Percentiles rank a stretch among this genome's conserved stretches.
phyloP scores from a whole-genome alignment of 2,113 vertebrate genomes.

The Pseudorectes ferrugineus region DNA sequence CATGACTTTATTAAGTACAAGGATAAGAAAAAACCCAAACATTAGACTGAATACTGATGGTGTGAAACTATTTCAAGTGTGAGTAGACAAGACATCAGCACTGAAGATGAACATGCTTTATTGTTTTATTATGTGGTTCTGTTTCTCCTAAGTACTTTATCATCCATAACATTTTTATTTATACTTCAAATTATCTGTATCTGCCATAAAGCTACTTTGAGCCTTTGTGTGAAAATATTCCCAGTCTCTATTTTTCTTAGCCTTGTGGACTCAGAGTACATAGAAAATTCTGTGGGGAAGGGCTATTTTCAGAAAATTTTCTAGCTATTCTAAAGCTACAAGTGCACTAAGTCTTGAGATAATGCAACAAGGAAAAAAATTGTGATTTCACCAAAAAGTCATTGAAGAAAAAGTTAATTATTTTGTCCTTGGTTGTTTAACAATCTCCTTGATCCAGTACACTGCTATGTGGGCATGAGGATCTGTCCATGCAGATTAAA shows the following conservation, averaged over 20 bases:
- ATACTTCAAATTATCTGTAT: background rate
- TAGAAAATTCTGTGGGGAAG: background rate
- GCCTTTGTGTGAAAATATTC: background rate
- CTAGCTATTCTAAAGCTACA: background rate
- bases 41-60: background rate
- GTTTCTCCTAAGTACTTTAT: background rate
- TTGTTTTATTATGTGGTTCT: background rate
- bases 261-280: background rate
- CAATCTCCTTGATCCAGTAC: background rate
- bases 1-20: background rate
- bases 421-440: background rate
- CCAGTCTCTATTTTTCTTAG: background rate
- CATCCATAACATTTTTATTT: background rate
- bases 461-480: accelerated
- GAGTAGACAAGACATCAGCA: background rate
- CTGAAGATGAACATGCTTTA: background rate
- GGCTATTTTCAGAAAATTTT: background rate
- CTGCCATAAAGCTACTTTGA: background rate
- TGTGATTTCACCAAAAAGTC: background rate
- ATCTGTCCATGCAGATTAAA: background rate
- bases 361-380: background rate
- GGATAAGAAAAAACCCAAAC: background rate
- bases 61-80: background rate
- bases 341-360: background rate
- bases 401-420: background rate